Evolutionary conservation across 2,113 vertebrate genomes (phyloP).

Genomic region (Ammospiza nelsoni): DNA sequence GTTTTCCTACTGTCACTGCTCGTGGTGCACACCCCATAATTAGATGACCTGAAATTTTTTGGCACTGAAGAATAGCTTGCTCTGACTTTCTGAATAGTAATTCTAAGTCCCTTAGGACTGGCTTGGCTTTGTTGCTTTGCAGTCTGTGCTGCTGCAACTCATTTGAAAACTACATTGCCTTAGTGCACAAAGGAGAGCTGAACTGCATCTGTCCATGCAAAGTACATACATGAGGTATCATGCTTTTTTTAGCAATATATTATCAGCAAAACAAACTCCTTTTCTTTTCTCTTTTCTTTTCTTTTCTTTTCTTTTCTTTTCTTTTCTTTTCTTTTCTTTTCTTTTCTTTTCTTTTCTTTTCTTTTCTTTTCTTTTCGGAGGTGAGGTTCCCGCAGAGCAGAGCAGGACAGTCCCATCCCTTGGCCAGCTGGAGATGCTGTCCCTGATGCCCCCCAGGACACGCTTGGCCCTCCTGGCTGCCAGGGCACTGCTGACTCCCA

Average conservation of each 20-base stretch:
- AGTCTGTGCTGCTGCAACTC: background rate
- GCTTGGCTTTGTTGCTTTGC: background rate
- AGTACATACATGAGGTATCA: background rate
- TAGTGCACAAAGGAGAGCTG: background rate
- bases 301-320: too few relatives aligned
- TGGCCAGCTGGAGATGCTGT: accelerated
- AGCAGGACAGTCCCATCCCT: background rate
- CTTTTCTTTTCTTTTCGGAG: too few relatives aligned
- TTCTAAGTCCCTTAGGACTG: background rate
- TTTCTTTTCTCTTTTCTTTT: too few relatives aligned
- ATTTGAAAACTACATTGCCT: background rate
- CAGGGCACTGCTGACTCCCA: background rate
- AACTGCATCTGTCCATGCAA: background rate
- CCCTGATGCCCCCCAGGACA: background rate
- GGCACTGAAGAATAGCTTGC: background rate
- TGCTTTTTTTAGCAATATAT: background rate
- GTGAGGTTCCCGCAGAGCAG: background rate
- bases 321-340: too few relatives aligned
- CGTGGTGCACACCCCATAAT: background rate
- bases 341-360: too few relatives aligned
- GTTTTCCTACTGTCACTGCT: background rate
- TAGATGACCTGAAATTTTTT: background rate
- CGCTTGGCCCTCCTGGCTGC: background rate
- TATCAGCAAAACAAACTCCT: background rate
- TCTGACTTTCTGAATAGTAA: background rate